Evolutionary conservation across 1,140 invertebrate species (phyloP).

Genomic region (Heliconius melpomene): DNA sequence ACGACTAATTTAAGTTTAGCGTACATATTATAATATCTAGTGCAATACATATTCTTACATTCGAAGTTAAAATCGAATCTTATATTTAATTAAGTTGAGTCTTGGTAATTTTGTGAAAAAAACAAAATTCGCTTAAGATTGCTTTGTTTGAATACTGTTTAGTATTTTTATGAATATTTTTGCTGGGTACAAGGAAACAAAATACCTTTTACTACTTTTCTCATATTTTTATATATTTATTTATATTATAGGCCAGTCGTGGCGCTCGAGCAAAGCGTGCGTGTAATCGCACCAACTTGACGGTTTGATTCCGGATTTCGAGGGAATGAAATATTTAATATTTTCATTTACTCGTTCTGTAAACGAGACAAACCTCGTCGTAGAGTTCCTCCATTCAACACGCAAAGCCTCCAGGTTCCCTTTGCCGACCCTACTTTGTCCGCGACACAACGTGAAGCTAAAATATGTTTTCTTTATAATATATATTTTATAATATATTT

Average conservation of each 20-base stretch:
- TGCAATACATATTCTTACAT: slow-evolving; percentile 59
- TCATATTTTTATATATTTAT: background rate
- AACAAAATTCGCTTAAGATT: slow-evolving; percentile 79
- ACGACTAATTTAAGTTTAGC: slow-evolving; percentile 74
- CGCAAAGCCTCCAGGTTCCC: too few relatives aligned
- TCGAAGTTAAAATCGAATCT: slow-evolving; percentile 1
- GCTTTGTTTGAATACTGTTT: slow-evolving; percentile 1
- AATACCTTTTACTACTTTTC: background rate
- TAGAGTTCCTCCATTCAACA: too few relatives aligned
- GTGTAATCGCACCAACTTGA: too few relatives aligned
- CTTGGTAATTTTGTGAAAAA: slow-evolving; percentile 76
- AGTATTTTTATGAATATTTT: background rate
- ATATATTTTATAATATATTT: background rate
- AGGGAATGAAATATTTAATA: too few relatives aligned
- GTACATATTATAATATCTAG: slow-evolving; percentile 69
- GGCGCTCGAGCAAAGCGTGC: too few relatives aligned
- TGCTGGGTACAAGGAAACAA: background rate
- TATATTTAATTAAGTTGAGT: slow-evolving; percentile 44
- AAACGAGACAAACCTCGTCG: too few relatives aligned
- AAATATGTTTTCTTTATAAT: background rate
- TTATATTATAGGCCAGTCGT: background rate
- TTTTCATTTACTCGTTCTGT: too few relatives aligned
- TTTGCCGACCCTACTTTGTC: too few relatives aligned
- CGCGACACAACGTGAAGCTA: too few relatives aligned
- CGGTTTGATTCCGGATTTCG: too few relatives aligned